Evolutionary conservation across 2,113 vertebrate genomes (phyloP), one percentile per base, ranked within the genome.

Genomic region (Arenaria interpres): DNA sequence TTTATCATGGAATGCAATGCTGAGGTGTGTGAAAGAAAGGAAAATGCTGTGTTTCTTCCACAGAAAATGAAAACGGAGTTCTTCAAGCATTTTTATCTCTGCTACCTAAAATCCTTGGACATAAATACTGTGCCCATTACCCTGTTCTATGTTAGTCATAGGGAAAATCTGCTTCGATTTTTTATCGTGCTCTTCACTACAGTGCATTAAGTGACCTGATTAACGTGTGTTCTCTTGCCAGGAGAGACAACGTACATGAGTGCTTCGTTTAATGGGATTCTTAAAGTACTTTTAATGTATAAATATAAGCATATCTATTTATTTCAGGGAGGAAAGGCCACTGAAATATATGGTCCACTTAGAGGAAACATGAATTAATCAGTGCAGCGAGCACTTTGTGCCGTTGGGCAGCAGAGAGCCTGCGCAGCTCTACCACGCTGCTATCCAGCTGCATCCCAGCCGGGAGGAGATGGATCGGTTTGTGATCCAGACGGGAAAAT

Each of bases 31-130:
- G 68, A 78, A 69, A 10, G 35, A 87, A 78, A 75, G 25, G 7
- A 83, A 91, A 90, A 71, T 32, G 41, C 10, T 48, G 0, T 56
- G 59, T 87, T 90, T 73, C 54, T 91, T 83, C 24, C 23, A 51
- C 35, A 83, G 46, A 88, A 87, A 88, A 91, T 60, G 7, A 90
- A 96, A 91, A 79, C 21, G 27, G 21, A 76, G 33, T 76, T 73
- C 39, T 68, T 74, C 72, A 53, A 77, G 68, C 33, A 68, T 87
- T 95, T 95, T 94, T 91, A 43, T 85, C 62, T 89, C 79, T 78
- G 43, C 35, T 79, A 28, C 24, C 43, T 91, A 93, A 85, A 91
- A 85, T 53, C 57, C 22, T 72, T 53, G 57, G 57, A 41, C 53
- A 69, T 27, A 87, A 78, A 85, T 16, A 4, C 30, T 82, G 39